Base-by-base conservation (phyloP, 2,888 invertebrate species). In the Chrysolina oricalcia region DNA sequence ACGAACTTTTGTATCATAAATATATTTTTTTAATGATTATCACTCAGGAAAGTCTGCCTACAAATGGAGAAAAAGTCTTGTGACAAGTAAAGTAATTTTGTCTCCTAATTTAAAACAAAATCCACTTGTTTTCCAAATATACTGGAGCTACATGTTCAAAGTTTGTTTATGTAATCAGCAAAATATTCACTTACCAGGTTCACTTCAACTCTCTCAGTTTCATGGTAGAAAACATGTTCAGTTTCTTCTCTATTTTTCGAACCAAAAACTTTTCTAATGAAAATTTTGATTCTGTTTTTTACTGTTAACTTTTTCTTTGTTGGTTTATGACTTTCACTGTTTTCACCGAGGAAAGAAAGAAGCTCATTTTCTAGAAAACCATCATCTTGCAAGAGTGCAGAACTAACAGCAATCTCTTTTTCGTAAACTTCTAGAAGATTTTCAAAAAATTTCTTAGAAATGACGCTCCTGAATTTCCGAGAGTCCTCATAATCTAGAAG, bases 381-480 rank as follows among this genome's bases (percentile, higher is more conserved):
- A 13, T 80, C 70, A 46, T 83, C 74, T 50, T 79, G 71, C 40
- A 74, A 80, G 5, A 83, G 71, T 27, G 50, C 66, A 21, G 69
- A 72, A 23, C 79, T 76, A 2, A 82, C 41, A 19, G 74, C 72
- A 41, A 75, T 65, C 65, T 83, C 83, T 72, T 74, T 80, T 65
- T 83, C 82, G 53, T 83, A 82, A 10, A 80, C 74, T 15, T 69
- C 50, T 56, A 81, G 59, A 2, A 81, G 71, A 69, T 78, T 78
- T 40, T 78, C 80, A 56, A 81, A 80, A 67, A 81, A 80, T 53
- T 73, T 78, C 56, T 74, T 75, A 2, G 75, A 70, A 62, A 78
- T 69, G 4, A 76, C 27, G 19, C 67, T 77, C 17, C 67, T 72
- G 1, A 73, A 27, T 50, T 76, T 75, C 4, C 21, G 3, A 2